phyloP scores from a whole-genome alignment of 1,140 invertebrate genomes.

The Octopus bimaculoides region DNA sequence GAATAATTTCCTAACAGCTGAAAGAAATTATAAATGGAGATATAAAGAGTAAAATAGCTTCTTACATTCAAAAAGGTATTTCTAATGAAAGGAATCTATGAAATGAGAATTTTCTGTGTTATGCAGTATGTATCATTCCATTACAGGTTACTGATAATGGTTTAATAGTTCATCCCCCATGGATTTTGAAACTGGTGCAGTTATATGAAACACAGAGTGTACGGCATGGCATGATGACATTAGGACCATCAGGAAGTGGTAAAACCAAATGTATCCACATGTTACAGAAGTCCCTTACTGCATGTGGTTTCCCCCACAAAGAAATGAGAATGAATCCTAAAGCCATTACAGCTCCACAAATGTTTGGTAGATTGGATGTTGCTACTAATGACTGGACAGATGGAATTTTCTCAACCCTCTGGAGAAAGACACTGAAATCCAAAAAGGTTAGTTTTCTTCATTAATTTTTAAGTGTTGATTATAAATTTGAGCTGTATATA shows the following conservation, averaged over 20 bases:
- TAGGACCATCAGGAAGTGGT: slow-evolving; percentile 78
- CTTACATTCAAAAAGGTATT: too few species aligned
- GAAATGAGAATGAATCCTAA: slow-evolving; percentile 99
- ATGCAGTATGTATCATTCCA: not conserved
- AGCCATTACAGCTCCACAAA: slow-evolving; percentile 93
- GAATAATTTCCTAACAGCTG: too few species aligned
- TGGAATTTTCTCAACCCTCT: slow-evolving; percentile 93
- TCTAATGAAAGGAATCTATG: too few species aligned
- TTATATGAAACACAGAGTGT: slow-evolving; percentile 94
- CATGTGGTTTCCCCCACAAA: slow-evolving; percentile 52
- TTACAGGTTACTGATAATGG: slow-evolving; percentile 47
- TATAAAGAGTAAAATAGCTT: too few species aligned
- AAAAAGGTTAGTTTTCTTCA: slow-evolving; percentile 66
- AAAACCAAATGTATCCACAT: slow-evolving; percentile 92
- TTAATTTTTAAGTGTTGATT: not conserved
- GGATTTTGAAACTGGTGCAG: slow-evolving; percentile 92
- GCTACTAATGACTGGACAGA: slow-evolving; percentile 98
- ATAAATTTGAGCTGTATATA: not conserved
- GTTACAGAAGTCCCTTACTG: slow-evolving; percentile 72
- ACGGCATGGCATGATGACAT: slow-evolving; percentile 92
- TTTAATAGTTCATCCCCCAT: slow-evolving; percentile 86
- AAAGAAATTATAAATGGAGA: too few species aligned
- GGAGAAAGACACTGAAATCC: slow-evolving; percentile 88
- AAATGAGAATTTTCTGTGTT: too few species aligned
- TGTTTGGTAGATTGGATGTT: slow-evolving; percentile 94